These are phyloP conservation scores for Callosobruchus maculatus DNA, from an alignment of 2,888 invertebrate species.

Conservation along the genomic window DNA sequence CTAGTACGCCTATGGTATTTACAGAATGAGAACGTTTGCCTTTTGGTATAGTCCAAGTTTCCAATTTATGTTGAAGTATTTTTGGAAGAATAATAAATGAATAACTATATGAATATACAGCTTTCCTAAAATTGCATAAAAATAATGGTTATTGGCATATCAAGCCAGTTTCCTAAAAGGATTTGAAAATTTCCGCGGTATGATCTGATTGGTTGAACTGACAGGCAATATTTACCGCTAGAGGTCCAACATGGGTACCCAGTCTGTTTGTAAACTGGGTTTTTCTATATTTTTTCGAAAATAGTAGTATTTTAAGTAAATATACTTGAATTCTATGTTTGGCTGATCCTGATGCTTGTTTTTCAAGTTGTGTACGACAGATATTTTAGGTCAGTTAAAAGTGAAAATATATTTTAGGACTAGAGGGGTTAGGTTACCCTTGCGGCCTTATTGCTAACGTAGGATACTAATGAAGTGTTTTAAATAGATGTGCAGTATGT, in stretches of 20 bases:
- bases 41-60: no score
- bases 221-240: constrained; percentile 38
- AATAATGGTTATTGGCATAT: no score
- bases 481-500: constrained; percentile 35
- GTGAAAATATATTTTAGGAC: constrained; percentile 33
- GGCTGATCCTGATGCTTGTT: constrained; percentile 19
- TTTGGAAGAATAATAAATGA: no score
- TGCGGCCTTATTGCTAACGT: constrained; percentile 46
- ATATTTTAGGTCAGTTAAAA: constrained; percentile 22
- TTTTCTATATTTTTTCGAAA: constrained; percentile 48
- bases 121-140: no score
- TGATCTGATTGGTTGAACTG: constrained; percentile 1
- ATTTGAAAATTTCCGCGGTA: neutral
- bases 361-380: constrained; percentile 14
- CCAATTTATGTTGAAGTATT: no score
- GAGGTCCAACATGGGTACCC: constrained; percentile 49
- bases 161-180: no score
- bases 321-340: constrained; percentile 20
- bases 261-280: constrained; percentile 55
- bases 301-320: constrained; percentile 33
- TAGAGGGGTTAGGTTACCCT: constrained; percentile 50
- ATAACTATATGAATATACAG: no score
- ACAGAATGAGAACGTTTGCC: no score
- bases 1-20: no score
- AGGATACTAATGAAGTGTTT: constrained; percentile 31